Base-by-base conservation (phyloP, 2,797 vertebrate genomes). In the Kryptopterus vitreolus region DNA sequence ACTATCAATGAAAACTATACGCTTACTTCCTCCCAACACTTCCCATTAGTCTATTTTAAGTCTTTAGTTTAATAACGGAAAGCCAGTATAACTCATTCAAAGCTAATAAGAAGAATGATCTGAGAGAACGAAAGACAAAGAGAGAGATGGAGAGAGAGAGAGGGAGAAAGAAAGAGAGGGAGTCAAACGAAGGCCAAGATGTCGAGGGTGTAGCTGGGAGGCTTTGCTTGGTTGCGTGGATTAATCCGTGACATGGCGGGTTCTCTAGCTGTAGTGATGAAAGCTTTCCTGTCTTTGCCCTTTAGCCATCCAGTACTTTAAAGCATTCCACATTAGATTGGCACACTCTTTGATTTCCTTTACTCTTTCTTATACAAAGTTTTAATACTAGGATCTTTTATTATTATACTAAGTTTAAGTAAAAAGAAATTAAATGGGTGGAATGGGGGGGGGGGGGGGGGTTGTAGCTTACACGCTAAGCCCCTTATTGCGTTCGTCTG, bases 191-290 rank as follows among this genome's bases (percentile, higher is more conserved):
- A 82, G 70, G 46, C 65, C 53, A 77, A 66, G 77, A 88, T 87
- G 73, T 85, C 83, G 65, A 83, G 87, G 77, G 78, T 59, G 76
- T 75, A 86, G 82, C 83, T 81, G 85, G 79, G 87, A 84, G 86
- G 81, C 79, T 76, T 86, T 86, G 86, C 87, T 85, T 86, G 86
- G 87, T 85, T 83, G 86, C 58, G 78, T 75, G 79, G 88, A 90
- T 93, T 89, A 88, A 81, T 74, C 85, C 80, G 83, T 84, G 84
- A 86, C 77, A 82, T 68, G 69, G 55, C 82, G 72, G 52, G 70
- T 70, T 87, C 80, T 87, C 85, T 89, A 85, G 87, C 89, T 86
- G 86, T 86, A 83, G 87, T 90, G 90, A 92, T 92, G 88, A 91
- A 93, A 92, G 88, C 79, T 74, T 87, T 86, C 86, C 77, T 85